phyloP scores from a whole-genome alignment of 2,113 vertebrate species.

The Machaerirhynchus nigripectus region DNA sequence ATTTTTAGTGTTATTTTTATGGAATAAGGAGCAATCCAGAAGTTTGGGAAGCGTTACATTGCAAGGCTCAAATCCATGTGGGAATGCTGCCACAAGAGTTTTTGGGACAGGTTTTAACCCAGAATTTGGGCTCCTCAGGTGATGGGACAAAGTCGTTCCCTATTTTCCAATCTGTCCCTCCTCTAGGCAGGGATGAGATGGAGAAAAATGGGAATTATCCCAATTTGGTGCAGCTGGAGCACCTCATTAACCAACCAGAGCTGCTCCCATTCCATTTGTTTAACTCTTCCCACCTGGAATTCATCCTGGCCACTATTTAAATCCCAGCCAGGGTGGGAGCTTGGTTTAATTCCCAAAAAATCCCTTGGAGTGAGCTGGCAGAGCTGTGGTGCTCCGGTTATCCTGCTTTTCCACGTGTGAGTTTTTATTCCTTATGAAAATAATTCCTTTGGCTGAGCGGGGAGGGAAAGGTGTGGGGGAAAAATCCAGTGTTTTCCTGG shows the following conservation, averaged over 20 bases:
- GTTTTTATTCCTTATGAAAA: fast-evolving
- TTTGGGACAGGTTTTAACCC: neutral
- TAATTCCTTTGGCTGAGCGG: fast-evolving
- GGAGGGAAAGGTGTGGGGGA: neutral
- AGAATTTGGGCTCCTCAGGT: fast-evolving
- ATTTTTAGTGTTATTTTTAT: neutral
- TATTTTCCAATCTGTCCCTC: too few relatives aligned
- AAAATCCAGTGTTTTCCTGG: fast-evolving
- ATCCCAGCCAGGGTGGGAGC: fast-evolving
- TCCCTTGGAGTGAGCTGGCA: fast-evolving
- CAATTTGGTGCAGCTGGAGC: neutral
- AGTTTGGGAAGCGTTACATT: fast-evolving
- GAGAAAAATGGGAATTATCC: neutral
- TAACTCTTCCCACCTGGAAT: neutral
- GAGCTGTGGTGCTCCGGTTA: fast-evolving
- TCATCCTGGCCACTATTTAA: neutral
- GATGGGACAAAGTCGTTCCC: fast-evolving
- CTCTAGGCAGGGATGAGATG: neutral
- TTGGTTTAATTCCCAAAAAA: fast-evolving
- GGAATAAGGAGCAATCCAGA: neutral
- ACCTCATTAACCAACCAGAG: neutral
- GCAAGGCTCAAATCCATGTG: fast-evolving
- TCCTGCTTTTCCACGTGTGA: neutral
- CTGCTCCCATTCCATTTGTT: neutral
- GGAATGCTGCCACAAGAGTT: neutral